Percentiles rank a stretch among this genome's conserved stretches.
These are phyloP conservation scores for Ctenopoma kingsleyae DNA, from an alignment of 2,797 vertebrate genomes.

Conservation along the genomic window DNA sequence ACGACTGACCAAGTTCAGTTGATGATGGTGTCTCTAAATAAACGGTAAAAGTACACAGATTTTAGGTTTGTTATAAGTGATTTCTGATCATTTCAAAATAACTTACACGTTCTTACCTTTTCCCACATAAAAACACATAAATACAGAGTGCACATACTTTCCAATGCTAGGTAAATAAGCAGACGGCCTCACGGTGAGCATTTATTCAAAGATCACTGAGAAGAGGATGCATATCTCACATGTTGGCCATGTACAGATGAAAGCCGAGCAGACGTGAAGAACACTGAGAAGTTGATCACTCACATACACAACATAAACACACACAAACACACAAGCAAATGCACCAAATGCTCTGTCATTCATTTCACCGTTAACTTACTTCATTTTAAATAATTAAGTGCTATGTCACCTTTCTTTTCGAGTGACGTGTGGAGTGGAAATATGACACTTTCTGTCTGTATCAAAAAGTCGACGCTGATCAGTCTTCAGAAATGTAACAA, in stretches of 20 bases:
- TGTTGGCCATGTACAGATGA: slow-evolving; percentile 56
- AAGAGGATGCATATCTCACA: slow-evolving; percentile 53
- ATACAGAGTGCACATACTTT: neutral
- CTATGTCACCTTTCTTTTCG: slow-evolving; percentile 24
- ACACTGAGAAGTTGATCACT: slow-evolving; percentile 1
- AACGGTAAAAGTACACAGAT: too few relatives aligned
- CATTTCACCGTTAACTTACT: slow-evolving; percentile 36
- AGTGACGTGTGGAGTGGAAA: slow-evolving; percentile 6
- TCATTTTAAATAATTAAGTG: slow-evolving; percentile 69
- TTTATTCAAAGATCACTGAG: slow-evolving; percentile 73
- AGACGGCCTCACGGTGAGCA: slow-evolving; percentile 20
- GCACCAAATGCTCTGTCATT: slow-evolving; percentile 22
- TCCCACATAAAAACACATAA: too few relatives aligned
- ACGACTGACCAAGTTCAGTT: too few relatives aligned
- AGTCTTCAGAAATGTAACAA: neutral
- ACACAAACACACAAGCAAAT: slow-evolving; percentile 24
- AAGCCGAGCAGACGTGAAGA: slow-evolving; percentile 24
- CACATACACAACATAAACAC: slow-evolving; percentile 29
- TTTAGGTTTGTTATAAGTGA: too few relatives aligned
- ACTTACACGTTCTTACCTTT: too few relatives aligned
- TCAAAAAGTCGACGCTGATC: neutral
- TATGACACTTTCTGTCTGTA: neutral
- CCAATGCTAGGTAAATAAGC: neutral
- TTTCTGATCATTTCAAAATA: too few relatives aligned
- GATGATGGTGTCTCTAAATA: too few relatives aligned